Base-by-base conservation (phyloP, 2,888 invertebrate genomes). In the Cyclophora albipunctata region DNA sequence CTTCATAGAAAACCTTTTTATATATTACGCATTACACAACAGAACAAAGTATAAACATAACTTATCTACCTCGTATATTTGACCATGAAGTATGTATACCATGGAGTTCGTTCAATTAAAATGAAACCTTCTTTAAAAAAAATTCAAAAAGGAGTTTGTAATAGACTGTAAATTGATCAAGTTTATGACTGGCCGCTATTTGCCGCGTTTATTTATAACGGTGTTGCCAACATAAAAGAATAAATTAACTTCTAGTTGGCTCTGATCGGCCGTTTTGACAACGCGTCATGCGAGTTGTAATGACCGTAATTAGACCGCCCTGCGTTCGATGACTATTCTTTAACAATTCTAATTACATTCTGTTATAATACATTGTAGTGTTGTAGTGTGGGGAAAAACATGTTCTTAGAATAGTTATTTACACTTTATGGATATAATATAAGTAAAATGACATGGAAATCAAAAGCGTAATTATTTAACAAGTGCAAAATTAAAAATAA, bases 291-390 rank as follows among this genome's bases (percentile, higher is more conserved):
- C 56, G 53, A 37, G 41, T 46, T 46, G 52, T 72, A 69, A 69
- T 65, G 58, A 59, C 48, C 46, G 63, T 60, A 69, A 71, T 73
- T 71, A 69, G 51, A 37, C 4, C 37, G 54, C 45, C 37, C 37
- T 37, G 37, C 37, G 37, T 5, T 37, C 20, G 20, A 20, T 20
- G 20, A 50, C 48, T 20, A 20, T 20, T 20, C 20, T 20, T 20
- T 20, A 20, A 20, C 20, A 20, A 20, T 20, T 20, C 20, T 20
- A 20, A 20, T 20, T 20, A 20, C 20, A 20, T 20, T 20, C 20
- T 20, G 20, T 20, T 20, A 20, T 20, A 20, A 20, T 20, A 20
- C 2, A 20, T 20, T 20, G 20, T 20, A 20, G 20, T 20, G 20
- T 20, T 20, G 20, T 20, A 20, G 20, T 20, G 20, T 20, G 20